phyloP scores from a whole-genome alignment of 2,797 vertebrate species.

The Tangara arthus region DNA sequence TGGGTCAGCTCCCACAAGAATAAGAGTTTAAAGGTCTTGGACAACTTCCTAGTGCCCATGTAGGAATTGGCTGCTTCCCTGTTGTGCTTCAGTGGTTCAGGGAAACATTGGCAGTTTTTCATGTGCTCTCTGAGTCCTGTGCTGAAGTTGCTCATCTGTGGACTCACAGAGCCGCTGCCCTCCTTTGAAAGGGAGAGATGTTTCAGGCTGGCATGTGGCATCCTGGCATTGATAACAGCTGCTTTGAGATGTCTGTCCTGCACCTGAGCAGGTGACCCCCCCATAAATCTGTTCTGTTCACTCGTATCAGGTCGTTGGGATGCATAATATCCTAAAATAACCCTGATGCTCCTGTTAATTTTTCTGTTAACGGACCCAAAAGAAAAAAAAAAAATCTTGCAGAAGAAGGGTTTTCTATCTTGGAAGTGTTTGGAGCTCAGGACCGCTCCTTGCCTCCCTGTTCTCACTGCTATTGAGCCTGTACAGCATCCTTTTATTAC shows the following conservation, averaged over 20 bases:
- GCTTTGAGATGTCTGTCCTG: background rate
- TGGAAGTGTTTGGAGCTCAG: background rate
- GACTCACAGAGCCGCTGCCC: background rate
- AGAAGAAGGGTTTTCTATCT: background rate
- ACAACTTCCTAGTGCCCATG: fast-evolving
- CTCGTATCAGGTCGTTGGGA: fast-evolving
- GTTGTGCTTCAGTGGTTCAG: background rate
- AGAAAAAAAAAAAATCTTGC: background rate
- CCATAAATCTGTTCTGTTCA: background rate
- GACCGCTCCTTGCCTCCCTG: background rate
- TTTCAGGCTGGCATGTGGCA: fast-evolving
- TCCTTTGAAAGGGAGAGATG: background rate
- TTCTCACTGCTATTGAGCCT: background rate
- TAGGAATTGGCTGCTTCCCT: fast-evolving
- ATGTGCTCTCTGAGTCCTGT: background rate
- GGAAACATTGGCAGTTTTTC: background rate
- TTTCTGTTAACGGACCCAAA: background rate
- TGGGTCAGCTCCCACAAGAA: background rate
- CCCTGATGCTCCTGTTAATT: background rate
- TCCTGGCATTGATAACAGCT: background rate
- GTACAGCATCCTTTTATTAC: background rate
- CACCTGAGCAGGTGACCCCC: fast-evolving
- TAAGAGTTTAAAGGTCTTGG: background rate
- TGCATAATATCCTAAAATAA: background rate
- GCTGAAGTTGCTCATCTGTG: background rate